Evolutionary conservation across 1,140 invertebrate species (phyloP), one percentile per base, ranked within the genome.

Genomic region (Drosophila navojoa): DNA sequence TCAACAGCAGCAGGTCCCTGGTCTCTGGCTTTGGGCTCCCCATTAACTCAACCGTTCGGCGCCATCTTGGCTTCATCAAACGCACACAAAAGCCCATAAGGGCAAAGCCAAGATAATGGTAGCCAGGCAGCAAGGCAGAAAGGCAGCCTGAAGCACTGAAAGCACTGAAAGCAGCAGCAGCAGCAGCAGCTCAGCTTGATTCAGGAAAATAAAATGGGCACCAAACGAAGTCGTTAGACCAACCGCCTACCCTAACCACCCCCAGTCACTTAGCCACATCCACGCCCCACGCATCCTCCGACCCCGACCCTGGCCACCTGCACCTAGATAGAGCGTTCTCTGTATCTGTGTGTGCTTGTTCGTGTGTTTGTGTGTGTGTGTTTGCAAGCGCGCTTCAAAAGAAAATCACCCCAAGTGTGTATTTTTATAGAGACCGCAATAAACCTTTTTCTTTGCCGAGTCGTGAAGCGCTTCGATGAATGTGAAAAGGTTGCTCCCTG

Each of bases 361-460:
- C 16, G 15, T 3, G 42, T 44, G 42, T 15, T n/a, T n/a, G 42
- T 16, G 42, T n/a, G 42, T 44, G n/a, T 15, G 42, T 44, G 13
- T 44, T n/a, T 44, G 15, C 7, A 5, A n/a, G 9, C 40, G 49
- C 63, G 75, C 81, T 78, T 86, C 82, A 87, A 86, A 87, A 87
- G 82, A 67, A 87, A 89, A 89, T 87, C 82, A 87, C 82, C 82
- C 82, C 82, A 87, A 87, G 82, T 87, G 82, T 87, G 84, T 87
- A 87, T 87, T 87, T 87, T 87, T 87, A 87, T 87, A 84, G 82
- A 87, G 82, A 89, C 84, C 82, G 84, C 82, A 87, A 87, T 87
- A 87, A 87, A 87, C 82, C 82, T 87, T 87, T 87, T 87, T 87
- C 82, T 87, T 84, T 63, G 49, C 47, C 64, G 47, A 35, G 22